These are phyloP conservation scores for Chorisops tibialis DNA, from an alignment of 2,888 invertebrate species.

Conservation along the genomic window DNA sequence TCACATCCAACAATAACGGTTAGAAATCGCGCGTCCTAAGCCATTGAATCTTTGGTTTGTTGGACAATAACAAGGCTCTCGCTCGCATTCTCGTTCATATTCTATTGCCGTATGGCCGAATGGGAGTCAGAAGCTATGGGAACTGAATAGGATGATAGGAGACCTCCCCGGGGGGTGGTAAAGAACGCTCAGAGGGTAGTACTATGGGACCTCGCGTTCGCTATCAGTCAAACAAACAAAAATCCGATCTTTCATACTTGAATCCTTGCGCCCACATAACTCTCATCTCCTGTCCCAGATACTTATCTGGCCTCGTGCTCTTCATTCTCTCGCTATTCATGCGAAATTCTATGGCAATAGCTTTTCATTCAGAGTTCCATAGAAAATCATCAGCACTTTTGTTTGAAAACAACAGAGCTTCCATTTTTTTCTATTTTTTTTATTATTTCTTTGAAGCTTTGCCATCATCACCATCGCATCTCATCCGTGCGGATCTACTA, in stretches of 20 bases:
- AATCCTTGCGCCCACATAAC: constrained; percentile 32
- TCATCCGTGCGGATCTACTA: too few relatives aligned
- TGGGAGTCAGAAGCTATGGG: too few relatives aligned
- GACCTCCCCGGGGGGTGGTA: too few relatives aligned
- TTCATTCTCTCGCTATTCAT: constrained; percentile 34
- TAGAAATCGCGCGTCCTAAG: too few relatives aligned
- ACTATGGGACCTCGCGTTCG: too few relatives aligned
- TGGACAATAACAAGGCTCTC: too few relatives aligned
- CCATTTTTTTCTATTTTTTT: constrained; percentile 32
- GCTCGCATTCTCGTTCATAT: too few relatives aligned
- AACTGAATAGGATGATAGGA: too few relatives aligned
- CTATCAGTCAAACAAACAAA: constrained; percentile 32
- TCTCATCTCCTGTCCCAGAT: constrained; percentile 34
- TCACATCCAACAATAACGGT: too few relatives aligned
- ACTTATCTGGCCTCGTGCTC: constrained; percentile 34
- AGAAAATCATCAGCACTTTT: constrained; percentile 34
- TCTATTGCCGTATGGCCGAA: too few relatives aligned
- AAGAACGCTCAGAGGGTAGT: too few relatives aligned
- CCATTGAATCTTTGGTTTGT: too few relatives aligned
- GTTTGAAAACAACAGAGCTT: constrained; percentile 34
- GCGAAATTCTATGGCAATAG: constrained; percentile 32
- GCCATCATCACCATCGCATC: constrained; percentile 20
- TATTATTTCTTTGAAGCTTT: constrained; percentile 33
- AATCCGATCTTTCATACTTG: constrained; percentile 31
- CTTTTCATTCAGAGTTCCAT: constrained; percentile 34